Evolutionary conservation across 2,113 vertebrate genomes (phyloP), one percentile per base, ranked within the genome.

Genomic region (Amphilophus citrinellus): DNA sequence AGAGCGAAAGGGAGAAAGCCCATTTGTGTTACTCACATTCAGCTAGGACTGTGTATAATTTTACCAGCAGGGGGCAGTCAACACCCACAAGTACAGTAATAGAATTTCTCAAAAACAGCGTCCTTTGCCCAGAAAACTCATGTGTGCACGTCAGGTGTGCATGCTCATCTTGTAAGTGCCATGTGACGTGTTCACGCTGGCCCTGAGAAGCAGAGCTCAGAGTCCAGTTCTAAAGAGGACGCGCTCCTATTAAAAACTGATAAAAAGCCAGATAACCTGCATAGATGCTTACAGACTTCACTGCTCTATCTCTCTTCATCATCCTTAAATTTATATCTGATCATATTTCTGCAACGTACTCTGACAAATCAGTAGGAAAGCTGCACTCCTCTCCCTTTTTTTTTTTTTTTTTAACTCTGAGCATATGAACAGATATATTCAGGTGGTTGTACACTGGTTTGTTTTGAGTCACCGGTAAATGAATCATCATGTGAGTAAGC

Each of bases 401-500:
- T 80, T 75, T 27, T 27, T 27, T 27, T 27, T 27, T 2, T 27
- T 27, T 3, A 27, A 35, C 17, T 10, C 13, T 27, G 22, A 76
- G 30, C 50, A 68, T 17, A 76, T 2, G 7, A 50, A 63, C 15
- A 37, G 2, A 44, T 22, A 1, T 24, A 63, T 42, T 3, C 44
- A 44, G 18, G 9, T 32, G n/a, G 20, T 14, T 75, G 50, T 14
- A 63, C 35, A 13, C 5, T 1, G 9, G 57, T 68, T 87, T 83
- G 62, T 86, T 87, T 83, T 79, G 65, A 89, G 68, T 84, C 71
- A 83, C 53, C n/a, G 84, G 68, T 92, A 53, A 92, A 91, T 93
- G 77, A 93, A 87, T 91, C 88, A 94, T 84, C 42, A 6, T 71
- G 59, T 87, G 85, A 87, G 75, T 91, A 88, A 87, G 82, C 87